A percentile compares a stretch with the other conserved stretches of the same genome.
Conservation (phyloP, 1,140 invertebrate species). For the Brachionus paranguensis region DNA sequence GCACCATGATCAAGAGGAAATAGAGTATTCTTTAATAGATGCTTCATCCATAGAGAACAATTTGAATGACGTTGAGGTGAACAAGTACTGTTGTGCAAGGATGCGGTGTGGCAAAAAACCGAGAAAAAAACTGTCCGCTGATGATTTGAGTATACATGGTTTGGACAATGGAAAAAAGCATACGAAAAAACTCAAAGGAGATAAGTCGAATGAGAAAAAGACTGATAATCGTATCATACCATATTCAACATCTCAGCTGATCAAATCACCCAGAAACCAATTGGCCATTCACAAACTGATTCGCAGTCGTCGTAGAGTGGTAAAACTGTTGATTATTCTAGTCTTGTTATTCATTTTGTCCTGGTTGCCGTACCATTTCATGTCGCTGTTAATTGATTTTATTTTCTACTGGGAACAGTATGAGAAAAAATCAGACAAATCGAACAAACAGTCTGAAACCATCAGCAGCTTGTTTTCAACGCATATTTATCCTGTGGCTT, state of each 20-base stretch:
- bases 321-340: conserved; percentile 32
- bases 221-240: neutral
- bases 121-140: neutral
- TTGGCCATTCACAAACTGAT: conserved; percentile 11
- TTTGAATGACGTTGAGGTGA: neutral
- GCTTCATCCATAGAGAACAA: conserved; percentile 14
- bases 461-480: conserved; percentile 7
- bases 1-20: neutral
- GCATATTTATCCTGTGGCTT: conserved; percentile 12
- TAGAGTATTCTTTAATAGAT: conserved; percentile 19
- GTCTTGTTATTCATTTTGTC: conserved; percentile 25
- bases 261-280: conserved; percentile 7
- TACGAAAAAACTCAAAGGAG: neutral
- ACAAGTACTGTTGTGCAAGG: neutral
- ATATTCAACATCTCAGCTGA: conserved; percentile 10
- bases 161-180: neutral
- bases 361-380: conserved; percentile 25
- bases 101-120: neutral
- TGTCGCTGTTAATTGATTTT: conserved; percentile 32
- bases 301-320: conserved; percentile 35
- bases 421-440: neutral
- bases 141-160: neutral
- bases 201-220: neutral
- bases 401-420: conserved; percentile 25
- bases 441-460: neutral